Evolutionary conservation across 2,797 vertebrate genomes (phyloP).

Genomic region (Esox lucius): DNA sequence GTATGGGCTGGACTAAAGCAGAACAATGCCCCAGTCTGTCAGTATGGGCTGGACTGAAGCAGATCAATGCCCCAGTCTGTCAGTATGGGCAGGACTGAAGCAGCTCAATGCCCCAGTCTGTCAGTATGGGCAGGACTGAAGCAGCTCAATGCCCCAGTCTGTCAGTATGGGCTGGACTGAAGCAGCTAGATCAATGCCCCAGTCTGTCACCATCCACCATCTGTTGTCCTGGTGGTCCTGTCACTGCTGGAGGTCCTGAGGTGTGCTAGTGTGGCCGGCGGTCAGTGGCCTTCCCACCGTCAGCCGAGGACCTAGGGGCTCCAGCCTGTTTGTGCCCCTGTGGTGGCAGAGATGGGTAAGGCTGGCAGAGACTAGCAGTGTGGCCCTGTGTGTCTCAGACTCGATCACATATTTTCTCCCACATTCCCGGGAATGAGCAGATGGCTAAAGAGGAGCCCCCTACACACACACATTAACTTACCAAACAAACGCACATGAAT

Average conservation of each 20-base stretch:
- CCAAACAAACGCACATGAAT: slow-evolving; percentile 20
- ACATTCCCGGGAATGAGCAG: slow-evolving; percentile 53
- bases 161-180: neutral
- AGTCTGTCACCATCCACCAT: slow-evolving; percentile 61
- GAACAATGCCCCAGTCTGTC: no score
- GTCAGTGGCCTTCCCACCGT: slow-evolving; percentile 32
- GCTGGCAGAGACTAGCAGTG: slow-evolving; percentile 23
- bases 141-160: no score
- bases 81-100: no score
- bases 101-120: no score
- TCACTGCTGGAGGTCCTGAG: slow-evolving; percentile 58
- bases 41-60: no score
- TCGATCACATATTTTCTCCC: slow-evolving; percentile 25
- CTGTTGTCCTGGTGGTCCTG: slow-evolving; percentile 51
- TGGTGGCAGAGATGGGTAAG: slow-evolving; percentile 13
- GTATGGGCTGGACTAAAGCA: no score
- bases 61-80: no score
- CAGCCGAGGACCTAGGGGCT: neutral
- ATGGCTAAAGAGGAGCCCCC: slow-evolving; percentile 59
- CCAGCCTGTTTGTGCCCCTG: slow-evolving; percentile 21
- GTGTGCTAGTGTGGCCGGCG: slow-evolving; percentile 25
- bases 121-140: no score
- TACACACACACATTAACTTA: slow-evolving; percentile 5
- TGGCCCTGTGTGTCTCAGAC: slow-evolving; percentile 36
- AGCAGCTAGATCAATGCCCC: slow-evolving; percentile 42